phyloP scores from a whole-genome alignment of 2,113 vertebrate species.

The Burhinus oedicnemus region DNA sequence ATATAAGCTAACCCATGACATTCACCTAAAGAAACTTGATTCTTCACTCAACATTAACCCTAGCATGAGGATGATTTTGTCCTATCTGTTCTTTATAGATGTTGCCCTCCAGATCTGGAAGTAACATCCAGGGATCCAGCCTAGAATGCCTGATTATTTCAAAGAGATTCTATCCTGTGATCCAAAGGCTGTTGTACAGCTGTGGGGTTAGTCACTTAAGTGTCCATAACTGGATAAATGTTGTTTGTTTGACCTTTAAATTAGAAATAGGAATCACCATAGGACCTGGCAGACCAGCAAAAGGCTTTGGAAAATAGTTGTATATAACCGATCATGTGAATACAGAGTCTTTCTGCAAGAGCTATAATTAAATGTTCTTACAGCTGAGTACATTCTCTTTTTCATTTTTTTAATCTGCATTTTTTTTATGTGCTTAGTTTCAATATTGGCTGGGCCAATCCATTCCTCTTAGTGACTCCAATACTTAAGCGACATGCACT shows the following conservation, averaged over 20 bases:
- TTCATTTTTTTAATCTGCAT: not conserved
- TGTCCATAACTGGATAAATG: conserved; percentile 17
- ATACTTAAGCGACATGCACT: not conserved
- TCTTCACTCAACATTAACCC: not conserved
- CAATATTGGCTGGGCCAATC: not conserved
- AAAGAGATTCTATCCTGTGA: not conserved
- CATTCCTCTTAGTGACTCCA: not conserved
- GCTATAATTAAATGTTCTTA: conserved; percentile 58
- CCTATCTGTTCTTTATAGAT: not conserved
- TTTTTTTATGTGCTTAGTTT: not conserved
- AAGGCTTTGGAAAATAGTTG: conserved; percentile 39
- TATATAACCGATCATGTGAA: conserved; percentile 58
- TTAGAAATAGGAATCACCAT: not conserved
- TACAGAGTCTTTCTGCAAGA: conserved; percentile 28
- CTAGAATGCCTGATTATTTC: not conserved
- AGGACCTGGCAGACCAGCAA: conserved; percentile 3
- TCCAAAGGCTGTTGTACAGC: not conserved
- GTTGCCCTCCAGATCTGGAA: not conserved
- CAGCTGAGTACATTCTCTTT: not conserved
- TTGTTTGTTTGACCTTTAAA: conserved; percentile 49
- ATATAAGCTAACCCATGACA: not conserved
- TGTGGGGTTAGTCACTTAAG: not conserved
- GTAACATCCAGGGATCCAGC: not conserved
- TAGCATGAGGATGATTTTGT: not conserved
- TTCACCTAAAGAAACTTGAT: not conserved